Base-by-base conservation (phyloP, 1,140 invertebrate species). In the Magallana ariakensis region DNA sequence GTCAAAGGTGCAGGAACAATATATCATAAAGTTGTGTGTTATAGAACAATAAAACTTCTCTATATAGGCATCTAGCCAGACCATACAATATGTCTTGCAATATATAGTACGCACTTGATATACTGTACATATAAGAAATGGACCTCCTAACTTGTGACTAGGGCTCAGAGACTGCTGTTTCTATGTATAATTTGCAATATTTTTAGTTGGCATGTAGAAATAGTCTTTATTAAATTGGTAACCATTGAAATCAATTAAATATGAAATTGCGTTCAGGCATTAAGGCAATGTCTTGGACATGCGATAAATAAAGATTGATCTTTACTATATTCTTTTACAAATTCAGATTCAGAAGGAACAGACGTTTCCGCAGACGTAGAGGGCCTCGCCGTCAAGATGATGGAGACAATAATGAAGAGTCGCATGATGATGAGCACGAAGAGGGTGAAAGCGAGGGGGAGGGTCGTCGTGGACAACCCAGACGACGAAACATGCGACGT, bases 391-490 rank as follows among this genome's bases (percentile, higher is more conserved):
- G 85, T 15, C 85, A 83, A 22, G 90, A 91, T 26, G 90, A 89
- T 54, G 90, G 86, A 15, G 91, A 91, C 19, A 89, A 91, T 26
- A 88, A 89, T 56, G 89, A 89, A 15, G 89, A 90, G 57, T 89
- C 89, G 57, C 89, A 91, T 62, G 89, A 86, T 10, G 91, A 90
- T 55, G 91, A 91, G 2, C 86, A 89, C 53, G 89, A 90, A 10
- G 85, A 87, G 4, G 89, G 87, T 1, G 85, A 89, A 57, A 90
- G 75, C 66, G 84, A 85, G 75, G 87, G 53, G 56, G 87, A 60
- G 33, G 87, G 70, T 83, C 87, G 80, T 58, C 87, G 56, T 54
- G 83, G 57, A 84, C 86, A 13, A 85, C 89, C 15, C 75, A 89
- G 83, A 15, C 54, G 70, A 22, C 70, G 58, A 5, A 85, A 75